Evolutionary conservation across 2,888 invertebrate species (phyloP).

Genomic region (Drosophila multiciliata): DNA sequence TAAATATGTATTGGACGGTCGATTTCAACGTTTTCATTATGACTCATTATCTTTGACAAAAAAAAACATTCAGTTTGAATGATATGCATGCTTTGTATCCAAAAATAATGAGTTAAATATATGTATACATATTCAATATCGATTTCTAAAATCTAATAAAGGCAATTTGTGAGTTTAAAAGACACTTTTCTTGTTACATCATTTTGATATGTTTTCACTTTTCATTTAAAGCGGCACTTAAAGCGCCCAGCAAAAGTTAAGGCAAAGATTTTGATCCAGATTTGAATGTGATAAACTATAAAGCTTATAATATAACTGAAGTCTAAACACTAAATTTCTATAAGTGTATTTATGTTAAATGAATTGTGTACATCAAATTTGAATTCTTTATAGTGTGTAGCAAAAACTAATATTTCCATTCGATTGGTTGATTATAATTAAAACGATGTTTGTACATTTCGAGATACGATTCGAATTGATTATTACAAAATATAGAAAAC

Average conservation of each 20-base stretch:
- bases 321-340: slow-evolving; percentile 35
- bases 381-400: slow-evolving; percentile 7
- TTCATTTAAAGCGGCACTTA: slow-evolving; percentile 40
- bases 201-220: slow-evolving; percentile 17
- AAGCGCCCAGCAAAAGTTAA: slow-evolving; percentile 40
- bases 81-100: slow-evolving; percentile 56
- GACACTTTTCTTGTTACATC: slow-evolving; percentile 55
- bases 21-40: slow-evolving; percentile 49
- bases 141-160: slow-evolving; percentile 82
- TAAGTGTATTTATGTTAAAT: slow-evolving; percentile 19
- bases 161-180: slow-evolving; percentile 74
- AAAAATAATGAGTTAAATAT: slow-evolving; percentile 21
- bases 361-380: slow-evolving; percentile 38
- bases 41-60: slow-evolving; percentile 24
- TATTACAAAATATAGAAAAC: slow-evolving; percentile 34
- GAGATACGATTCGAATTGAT: slow-evolving; percentile 1
- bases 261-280: slow-evolving; percentile 30
- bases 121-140: slow-evolving; percentile 43
- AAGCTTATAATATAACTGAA: slow-evolving; percentile 38
- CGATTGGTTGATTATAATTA: slow-evolving; percentile 28
- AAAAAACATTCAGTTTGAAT: slow-evolving; percentile 19
- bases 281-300: slow-evolving; percentile 10
- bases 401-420: slow-evolving; percentile 30
- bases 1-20: slow-evolving; percentile 56
- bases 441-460: slow-evolving; percentile 9